These are phyloP conservation scores for Sebastes oblongus DNA, from an alignment of 2,797 vertebrate genomes.

Conservation along the genomic window DNA sequence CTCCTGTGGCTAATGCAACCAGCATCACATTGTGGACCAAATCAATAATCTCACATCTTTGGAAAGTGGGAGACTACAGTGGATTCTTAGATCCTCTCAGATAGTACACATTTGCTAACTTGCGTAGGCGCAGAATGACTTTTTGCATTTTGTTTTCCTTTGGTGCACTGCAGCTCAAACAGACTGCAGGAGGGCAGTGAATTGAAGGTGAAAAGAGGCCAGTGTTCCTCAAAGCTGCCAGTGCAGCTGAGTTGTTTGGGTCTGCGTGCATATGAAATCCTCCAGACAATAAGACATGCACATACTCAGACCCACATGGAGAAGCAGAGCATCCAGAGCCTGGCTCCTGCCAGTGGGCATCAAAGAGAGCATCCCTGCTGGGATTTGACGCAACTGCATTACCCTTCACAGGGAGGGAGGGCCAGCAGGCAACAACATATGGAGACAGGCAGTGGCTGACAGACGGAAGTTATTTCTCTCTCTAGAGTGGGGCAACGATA, in stretches of 20 bases:
- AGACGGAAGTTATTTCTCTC: slow-evolving; percentile 28
- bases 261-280: slow-evolving; percentile 29
- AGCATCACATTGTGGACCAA: neutral
- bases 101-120: neutral
- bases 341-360: slow-evolving; percentile 48
- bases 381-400: slow-evolving; percentile 50
- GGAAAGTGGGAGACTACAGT: neutral
- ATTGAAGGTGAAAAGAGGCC: slow-evolving; percentile 49
- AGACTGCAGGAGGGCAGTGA: slow-evolving; percentile 29
- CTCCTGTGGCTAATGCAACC: neutral
- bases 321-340: slow-evolving; percentile 2
- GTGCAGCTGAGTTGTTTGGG: slow-evolving; percentile 21
- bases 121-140: neutral
- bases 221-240: slow-evolving; percentile 39
- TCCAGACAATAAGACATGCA: slow-evolving; percentile 35
- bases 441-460: slow-evolving; percentile 36
- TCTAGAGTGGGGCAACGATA: neutral
- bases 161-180: slow-evolving; percentile 43
- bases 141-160: slow-evolving; percentile 29
- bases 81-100: neutral
- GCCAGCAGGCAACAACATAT: slow-evolving; percentile 38
- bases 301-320: slow-evolving; percentile 27
- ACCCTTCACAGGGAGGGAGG: slow-evolving; percentile 34
- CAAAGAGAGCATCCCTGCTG: slow-evolving; percentile 50
- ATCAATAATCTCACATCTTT: slow-evolving; percentile 28